These are phyloP conservation scores for Eledone cirrhosa DNA, from an alignment of 2,888 invertebrate genomes.

Conservation along the genomic window DNA sequence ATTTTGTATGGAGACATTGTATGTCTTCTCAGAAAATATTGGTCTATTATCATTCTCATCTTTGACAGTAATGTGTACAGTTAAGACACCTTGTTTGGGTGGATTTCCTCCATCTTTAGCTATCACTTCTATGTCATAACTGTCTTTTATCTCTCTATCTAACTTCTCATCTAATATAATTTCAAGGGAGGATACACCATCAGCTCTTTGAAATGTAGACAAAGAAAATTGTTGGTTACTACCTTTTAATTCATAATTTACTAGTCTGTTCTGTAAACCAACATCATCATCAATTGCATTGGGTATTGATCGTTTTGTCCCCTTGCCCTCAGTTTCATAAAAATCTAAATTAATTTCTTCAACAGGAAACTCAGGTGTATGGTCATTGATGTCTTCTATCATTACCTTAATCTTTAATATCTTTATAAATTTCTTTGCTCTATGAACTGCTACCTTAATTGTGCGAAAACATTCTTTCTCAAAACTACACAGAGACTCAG, in stretches of 20 bases:
- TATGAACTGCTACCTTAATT: too few relatives aligned
- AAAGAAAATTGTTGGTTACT: not conserved
- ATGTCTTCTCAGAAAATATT: not conserved
- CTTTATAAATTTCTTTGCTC: too few relatives aligned
- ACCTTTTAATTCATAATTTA: not conserved
- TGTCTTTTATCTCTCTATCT: not conserved
- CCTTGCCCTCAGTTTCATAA: too few relatives aligned
- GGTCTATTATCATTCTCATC: not conserved
- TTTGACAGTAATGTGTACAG: not conserved
- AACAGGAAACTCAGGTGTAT: too few relatives aligned
- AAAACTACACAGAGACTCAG: not conserved
- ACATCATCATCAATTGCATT: not conserved
- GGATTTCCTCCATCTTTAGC: conserved; percentile 9
- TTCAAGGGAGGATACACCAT: not conserved
- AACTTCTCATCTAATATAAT: not conserved
- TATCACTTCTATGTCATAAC: not conserved
- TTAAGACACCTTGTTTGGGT: not conserved
- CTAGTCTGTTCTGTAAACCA: not conserved
- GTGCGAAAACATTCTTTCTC: not conserved
- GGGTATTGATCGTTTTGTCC: not conserved
- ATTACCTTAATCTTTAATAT: too few relatives aligned
- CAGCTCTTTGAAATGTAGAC: not conserved
- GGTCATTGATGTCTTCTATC: not conserved
- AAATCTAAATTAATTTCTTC: too few relatives aligned
- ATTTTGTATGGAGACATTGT: not conserved